These are phyloP conservation scores for Pongo abelii DNA, from an alignment of 2,113 vertebrate species.

Conservation along the genomic window DNA sequence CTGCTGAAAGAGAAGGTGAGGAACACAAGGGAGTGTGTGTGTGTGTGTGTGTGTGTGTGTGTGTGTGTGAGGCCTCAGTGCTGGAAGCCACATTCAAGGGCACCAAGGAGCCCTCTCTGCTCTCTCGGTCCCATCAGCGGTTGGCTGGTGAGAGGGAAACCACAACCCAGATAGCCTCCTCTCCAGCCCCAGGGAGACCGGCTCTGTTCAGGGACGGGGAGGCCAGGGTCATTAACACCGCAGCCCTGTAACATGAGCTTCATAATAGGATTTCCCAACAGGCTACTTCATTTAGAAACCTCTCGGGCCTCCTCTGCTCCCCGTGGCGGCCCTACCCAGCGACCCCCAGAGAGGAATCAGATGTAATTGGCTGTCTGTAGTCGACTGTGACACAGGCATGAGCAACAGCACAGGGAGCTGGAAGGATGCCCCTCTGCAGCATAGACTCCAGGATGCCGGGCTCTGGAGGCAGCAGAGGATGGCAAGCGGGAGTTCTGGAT, in stretches of 20 bases:
- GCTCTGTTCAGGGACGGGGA: neutral
- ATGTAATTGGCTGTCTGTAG: conserved; percentile 58
- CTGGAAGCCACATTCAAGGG: conserved; percentile 48
- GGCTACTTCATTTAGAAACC: conserved; percentile 54
- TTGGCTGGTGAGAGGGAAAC: conserved; percentile 30
- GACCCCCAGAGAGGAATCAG: conserved; percentile 23
- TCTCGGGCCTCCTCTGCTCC: neutral
- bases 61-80: fast-evolving
- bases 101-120: conserved; percentile 46
- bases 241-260: neutral
- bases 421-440: neutral
- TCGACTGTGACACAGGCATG: conserved; percentile 47
- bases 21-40: neutral
- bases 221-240: neutral
- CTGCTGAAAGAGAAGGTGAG: neutral
- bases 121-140: conserved; percentile 17
- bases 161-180: fast-evolving
- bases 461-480: neutral
- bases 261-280: conserved; percentile 56
- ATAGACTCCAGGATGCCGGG: neutral
- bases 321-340: neutral
- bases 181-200: neutral
- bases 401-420: conserved; percentile 14
- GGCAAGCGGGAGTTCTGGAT: neutral
- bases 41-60: neutral